These are phyloP conservation scores for Sciurus carolinensis DNA, from an alignment of 2,797 vertebrate species.

Conservation along the genomic window DNA sequence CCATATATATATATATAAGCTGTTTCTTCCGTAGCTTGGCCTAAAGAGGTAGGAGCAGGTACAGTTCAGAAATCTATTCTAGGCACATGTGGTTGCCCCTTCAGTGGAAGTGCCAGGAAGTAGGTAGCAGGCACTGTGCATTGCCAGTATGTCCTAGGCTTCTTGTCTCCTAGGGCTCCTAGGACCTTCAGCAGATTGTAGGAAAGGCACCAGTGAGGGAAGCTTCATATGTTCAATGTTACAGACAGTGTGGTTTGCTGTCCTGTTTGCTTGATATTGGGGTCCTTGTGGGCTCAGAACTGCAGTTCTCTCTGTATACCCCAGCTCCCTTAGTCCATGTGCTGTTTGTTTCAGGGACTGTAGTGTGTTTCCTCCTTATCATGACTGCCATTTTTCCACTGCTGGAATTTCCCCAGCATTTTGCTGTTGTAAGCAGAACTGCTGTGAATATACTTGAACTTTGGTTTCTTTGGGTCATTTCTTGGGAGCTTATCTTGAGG, in stretches of 20 bases:
- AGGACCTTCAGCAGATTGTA: neutral
- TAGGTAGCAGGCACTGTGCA: no score
- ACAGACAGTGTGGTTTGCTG: neutral
- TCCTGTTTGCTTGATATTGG: neutral
- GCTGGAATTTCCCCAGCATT: neutral
- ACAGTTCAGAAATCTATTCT: neutral
- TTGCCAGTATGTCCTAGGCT: neutral
- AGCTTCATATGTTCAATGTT: neutral
- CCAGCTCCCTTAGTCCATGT: accelerated
- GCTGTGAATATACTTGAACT: constrained; percentile 66
- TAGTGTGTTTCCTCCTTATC: neutral
- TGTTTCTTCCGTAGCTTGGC: neutral
- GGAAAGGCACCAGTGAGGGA: neutral
- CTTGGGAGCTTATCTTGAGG: constrained; percentile 68
- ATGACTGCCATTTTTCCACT: neutral
- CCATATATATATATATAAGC: neutral
- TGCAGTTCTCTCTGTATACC: neutral
- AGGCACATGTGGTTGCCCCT: neutral
- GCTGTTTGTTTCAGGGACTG: neutral
- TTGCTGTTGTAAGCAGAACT: constrained; percentile 46
- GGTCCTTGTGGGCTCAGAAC: neutral
- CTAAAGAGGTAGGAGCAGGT: neutral
- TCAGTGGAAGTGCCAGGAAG: neutral
- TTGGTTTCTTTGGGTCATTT: constrained; percentile 71
- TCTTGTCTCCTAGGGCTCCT: neutral